A percentile compares a stretch with the other conserved stretches of the same genome.
These are phyloP conservation scores for Hirtodrosophila cameraria DNA, from an alignment of 2,888 invertebrate genomes.

Conservation along the genomic window DNA sequence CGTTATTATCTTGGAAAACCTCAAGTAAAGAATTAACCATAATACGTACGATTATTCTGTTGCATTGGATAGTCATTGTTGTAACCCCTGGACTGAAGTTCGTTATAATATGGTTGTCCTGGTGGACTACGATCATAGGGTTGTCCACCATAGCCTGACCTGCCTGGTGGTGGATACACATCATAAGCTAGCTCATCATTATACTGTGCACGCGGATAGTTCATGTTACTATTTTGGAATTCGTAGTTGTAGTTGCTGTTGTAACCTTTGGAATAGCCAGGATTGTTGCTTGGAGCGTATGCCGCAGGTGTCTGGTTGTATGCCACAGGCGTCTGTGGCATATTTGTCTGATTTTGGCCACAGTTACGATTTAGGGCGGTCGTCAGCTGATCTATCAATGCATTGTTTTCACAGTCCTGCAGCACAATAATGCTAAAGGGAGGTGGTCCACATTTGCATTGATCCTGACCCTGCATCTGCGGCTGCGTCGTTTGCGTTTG, in stretches of 20 bases:
- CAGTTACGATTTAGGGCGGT: conserved; percentile 18
- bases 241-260: neutral
- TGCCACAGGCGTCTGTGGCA: too few relatives aligned
- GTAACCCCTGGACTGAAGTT: neutral
- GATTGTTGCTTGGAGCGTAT: too few relatives aligned
- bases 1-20: too few relatives aligned
- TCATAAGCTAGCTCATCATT: neutral
- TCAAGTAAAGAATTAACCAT: too few relatives aligned
- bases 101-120: neutral
- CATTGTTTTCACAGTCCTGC: conserved; percentile 45
- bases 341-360: neutral
- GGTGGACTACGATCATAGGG: too few relatives aligned
- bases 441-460: neutral
- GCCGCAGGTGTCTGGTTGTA: too few relatives aligned
- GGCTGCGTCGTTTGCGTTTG: neutral
- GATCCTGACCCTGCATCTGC: neutral
- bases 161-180: too few relatives aligned
- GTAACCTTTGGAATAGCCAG: too few relatives aligned
- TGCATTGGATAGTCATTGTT: neutral
- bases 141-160: too few relatives aligned
- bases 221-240: neutral
- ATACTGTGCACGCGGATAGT: conserved; percentile 1
- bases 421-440: conserved; percentile 57
- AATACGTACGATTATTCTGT: neutral
- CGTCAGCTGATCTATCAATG: conserved; percentile 55